Percentiles rank a stretch among this genome's conserved stretches.
phyloP scores from a whole-genome alignment of 2,113 vertebrate species.

The Typhlomys cinereus region DNA sequence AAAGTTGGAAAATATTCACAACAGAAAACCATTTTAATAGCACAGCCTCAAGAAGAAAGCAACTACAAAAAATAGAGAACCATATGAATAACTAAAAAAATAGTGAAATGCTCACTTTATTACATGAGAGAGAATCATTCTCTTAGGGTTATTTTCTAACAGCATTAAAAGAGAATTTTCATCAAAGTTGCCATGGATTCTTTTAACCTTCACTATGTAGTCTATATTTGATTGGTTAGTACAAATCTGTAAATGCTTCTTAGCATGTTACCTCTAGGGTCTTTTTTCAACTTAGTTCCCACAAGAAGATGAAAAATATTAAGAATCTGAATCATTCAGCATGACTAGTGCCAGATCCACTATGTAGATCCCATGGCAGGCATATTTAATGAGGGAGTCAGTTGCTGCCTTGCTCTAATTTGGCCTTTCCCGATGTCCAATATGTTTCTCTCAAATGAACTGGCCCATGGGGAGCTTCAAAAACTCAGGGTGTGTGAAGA shows the following conservation, averaged over 20 bases:
- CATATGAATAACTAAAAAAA: too few species aligned
- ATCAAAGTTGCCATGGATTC: slow-evolving; percentile 46
- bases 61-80: background rate
- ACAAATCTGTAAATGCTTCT: slow-evolving; percentile 64
- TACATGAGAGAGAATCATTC: background rate
- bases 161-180: slow-evolving; percentile 26
- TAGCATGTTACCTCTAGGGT: slow-evolving; percentile 65
- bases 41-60: background rate
- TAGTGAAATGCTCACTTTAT: background rate
- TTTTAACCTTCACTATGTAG: slow-evolving; percentile 41
- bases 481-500: slow-evolving; percentile 71
- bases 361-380: slow-evolving; percentile 71
- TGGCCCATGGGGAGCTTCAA: slow-evolving; percentile 19
- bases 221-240: slow-evolving; percentile 23
- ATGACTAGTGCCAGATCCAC: slow-evolving; percentile 65
- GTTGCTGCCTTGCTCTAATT: slow-evolving; percentile 14
- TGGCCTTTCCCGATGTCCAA: slow-evolving; percentile 59
- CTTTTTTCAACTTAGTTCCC: slow-evolving; percentile 66
- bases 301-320: slow-evolving; percentile 76
- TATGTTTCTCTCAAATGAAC: slow-evolving; percentile 54
- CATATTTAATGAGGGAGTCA: slow-evolving; percentile 66
- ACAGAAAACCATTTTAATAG: background rate
- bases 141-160: slow-evolving; percentile 3
- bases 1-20: background rate
- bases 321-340: slow-evolving; percentile 72